phyloP scores from a whole-genome alignment of 2,113 vertebrate species.

The Pterocles gutturalis region DNA sequence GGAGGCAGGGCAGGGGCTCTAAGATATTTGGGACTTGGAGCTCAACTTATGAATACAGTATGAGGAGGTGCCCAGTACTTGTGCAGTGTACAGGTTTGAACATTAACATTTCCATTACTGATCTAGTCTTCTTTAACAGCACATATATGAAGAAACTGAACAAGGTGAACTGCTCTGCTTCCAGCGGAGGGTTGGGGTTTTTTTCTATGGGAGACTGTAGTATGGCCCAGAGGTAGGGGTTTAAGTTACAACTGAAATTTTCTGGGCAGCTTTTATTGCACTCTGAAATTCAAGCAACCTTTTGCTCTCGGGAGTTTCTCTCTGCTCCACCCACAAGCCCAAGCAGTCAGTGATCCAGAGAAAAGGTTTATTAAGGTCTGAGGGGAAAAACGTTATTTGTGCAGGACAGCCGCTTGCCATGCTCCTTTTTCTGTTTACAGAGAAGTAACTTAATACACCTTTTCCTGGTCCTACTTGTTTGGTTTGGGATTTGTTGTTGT shows the following conservation, averaged over 20 bases:
- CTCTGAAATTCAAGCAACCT: constrained; percentile 47
- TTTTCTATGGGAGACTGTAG: not conserved
- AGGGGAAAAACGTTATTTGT: constrained; percentile 72
- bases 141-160: not conserved
- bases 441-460: constrained; percentile 72
- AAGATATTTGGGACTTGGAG: not conserved
- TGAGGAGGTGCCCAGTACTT: not conserved
- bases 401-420: not conserved
- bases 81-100: not conserved
- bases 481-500: constrained; percentile 65
- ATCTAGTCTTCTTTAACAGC: not conserved
- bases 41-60: not conserved
- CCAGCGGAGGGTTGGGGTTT: not conserved
- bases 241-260: constrained; percentile 57
- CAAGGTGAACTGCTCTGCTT: not conserved
- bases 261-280: constrained; percentile 41
- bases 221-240: constrained; percentile 34
- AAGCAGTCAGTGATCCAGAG: not conserved
- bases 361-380: constrained; percentile 61
- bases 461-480: constrained; percentile 75
- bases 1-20: not conserved
- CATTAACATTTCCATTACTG: constrained; percentile 1
- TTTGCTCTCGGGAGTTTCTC: constrained; percentile 22
- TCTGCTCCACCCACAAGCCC: not conserved
- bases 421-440: constrained; percentile 76